Evolutionary conservation across 2,113 vertebrate genomes (phyloP).

Genomic region (Caretta caretta): DNA sequence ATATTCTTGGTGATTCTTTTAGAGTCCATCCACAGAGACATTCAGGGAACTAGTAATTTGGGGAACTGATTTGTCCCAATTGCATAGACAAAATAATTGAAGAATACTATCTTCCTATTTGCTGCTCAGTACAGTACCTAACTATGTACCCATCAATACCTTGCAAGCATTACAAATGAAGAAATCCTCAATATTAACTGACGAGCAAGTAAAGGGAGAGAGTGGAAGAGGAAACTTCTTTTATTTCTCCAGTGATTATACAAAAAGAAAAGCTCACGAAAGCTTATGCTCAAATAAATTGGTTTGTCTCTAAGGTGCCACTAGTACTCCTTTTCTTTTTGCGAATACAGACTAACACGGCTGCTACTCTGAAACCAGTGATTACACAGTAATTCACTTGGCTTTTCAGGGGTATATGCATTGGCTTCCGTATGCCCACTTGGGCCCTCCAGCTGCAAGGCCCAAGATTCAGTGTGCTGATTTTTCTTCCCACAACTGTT

Average conservation of each 20-base stretch:
- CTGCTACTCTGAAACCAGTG: neutral
- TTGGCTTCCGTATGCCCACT: rapidly evolving
- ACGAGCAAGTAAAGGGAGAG: neutral
- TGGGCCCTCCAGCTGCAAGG: neutral
- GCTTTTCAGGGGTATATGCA: neutral
- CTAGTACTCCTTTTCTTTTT: too few relatives aligned
- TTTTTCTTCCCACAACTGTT: neutral
- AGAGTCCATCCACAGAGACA: neutral
- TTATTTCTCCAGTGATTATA: neutral
- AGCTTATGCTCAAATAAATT: too few relatives aligned
- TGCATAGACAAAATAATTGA: neutral
- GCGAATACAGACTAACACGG: too few relatives aligned
- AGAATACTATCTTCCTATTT: neutral
- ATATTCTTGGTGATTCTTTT: neutral
- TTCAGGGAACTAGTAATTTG: neutral
- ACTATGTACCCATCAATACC: neutral
- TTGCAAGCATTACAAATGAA: neutral
- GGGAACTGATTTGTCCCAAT: neutral
- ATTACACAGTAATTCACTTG: rapidly evolving
- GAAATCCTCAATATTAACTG: neutral
- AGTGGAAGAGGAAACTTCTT: neutral
- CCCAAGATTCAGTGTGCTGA: neutral
- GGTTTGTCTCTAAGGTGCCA: too few relatives aligned
- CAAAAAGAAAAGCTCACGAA: too few relatives aligned
- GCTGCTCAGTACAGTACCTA: neutral